Percentiles rank a stretch among this genome's conserved stretches.
These are phyloP conservation scores for Phortica variegata DNA, from an alignment of 1,140 invertebrate species.

Conservation along the genomic window DNA sequence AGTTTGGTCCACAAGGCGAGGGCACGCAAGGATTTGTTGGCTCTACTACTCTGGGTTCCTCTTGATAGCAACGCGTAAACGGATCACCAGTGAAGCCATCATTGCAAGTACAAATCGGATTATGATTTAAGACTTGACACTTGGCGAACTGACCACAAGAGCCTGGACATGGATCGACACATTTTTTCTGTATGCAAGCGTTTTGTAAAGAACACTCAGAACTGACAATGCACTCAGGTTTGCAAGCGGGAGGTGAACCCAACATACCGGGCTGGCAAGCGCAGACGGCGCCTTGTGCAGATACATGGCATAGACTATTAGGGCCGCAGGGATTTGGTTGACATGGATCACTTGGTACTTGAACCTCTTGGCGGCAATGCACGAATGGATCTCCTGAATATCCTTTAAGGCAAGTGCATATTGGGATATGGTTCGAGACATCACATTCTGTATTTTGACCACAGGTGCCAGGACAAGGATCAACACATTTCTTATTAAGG, in stretches of 20 bases:
- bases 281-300: conserved; percentile 73
- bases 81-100: conserved; percentile 61
- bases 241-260: conserved; percentile 68
- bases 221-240: conserved; percentile 71
- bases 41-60: conserved; percentile 55
- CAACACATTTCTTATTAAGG: conserved; percentile 70
- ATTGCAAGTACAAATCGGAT: conserved; percentile 63
- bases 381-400: conserved; percentile 80
- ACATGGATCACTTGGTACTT: conserved; percentile 61
- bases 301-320: conserved; percentile 74
- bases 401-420: conserved; percentile 70
- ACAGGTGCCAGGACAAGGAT: conserved; percentile 78
- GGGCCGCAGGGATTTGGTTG: conserved; percentile 76
- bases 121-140: conserved; percentile 66
- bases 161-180: conserved; percentile 70
- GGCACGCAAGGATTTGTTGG: conserved; percentile 63
- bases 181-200: conserved; percentile 70
- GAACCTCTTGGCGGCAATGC: conserved; percentile 41
- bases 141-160: conserved; percentile 69
- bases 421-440: conserved; percentile 78
- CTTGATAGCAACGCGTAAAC: conserved; percentile 60
- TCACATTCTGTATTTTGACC: conserved; percentile 72
- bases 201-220: conserved; percentile 67
- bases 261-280: conserved; percentile 72
- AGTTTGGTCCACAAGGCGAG: conserved; percentile 73